Base-by-base conservation (phyloP, 2,888 invertebrate species). In the Lymantria dispar region DNA sequence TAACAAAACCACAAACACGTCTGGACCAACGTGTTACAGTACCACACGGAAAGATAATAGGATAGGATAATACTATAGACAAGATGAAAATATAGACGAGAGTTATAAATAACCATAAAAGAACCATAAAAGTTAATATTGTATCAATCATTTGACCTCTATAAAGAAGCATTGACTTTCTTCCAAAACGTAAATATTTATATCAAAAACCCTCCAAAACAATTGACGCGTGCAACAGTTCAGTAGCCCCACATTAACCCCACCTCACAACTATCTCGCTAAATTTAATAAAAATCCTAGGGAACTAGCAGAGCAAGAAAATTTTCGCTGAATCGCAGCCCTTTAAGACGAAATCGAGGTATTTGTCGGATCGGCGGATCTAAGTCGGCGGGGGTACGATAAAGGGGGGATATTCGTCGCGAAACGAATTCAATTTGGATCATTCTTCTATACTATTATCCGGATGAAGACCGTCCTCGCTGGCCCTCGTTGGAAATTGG, bases 361-460 rank as follows among this genome's bases (percentile, higher is more conserved):
- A 78, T 80, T 78, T 74, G 72, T 63, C 68, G 76, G 74, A 72
- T 73, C 71, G 73, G 65, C 59, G 68, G 62, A 59, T 67, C 65
- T 72, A 68, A 72, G 71, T 66, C 66, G 56, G 54, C 51, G 64
- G 62, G n/a, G 64, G 62, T 53, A 60, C 58, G 64, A 60, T 61
- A 22, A 22, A 59, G 47, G 62, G 59, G 52, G 63, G 69, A 58
- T 65, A 65, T 63, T 65, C 71, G 68, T 68, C 70, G 70, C 68
- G 67, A 74, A 69, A 76, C 69, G 72, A 85, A 89, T 88, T 87
- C 87, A 89, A 89, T 89, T 89, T 87, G 81, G 87, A 87, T 89
- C 86, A 87, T 87, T 87, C 89, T 86, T 85, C 81, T 85, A 80
- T 74, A 62, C 61, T 76, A 87, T 88, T 87, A 87, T 86, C 87